Evolutionary conservation across 2,797 vertebrate genomes (phyloP).

Genomic region (Galaxias olidus): DNA sequence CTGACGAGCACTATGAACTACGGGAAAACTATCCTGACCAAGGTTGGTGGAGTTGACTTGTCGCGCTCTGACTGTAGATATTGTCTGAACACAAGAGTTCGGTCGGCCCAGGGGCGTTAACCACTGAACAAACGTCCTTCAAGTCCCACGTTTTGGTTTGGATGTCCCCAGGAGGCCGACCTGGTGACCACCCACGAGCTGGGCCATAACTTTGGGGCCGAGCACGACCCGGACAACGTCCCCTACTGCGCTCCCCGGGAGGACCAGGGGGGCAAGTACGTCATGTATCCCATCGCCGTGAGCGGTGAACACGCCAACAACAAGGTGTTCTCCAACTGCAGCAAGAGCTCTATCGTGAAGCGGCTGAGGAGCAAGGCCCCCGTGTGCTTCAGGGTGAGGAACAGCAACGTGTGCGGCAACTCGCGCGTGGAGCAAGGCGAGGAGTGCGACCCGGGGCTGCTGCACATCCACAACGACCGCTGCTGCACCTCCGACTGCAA

Average conservation of each 20-base stretch:
- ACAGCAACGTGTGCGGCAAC: conserved; percentile 93
- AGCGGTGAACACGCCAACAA: conserved; percentile 97
- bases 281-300: conserved; percentile 98
- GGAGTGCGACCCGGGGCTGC: conserved; percentile 90
- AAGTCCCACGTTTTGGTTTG: background rate
- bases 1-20: conserved; percentile 98
- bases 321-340: conserved; percentile 97
- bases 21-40: conserved; percentile 97
- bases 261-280: conserved; percentile 92
- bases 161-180: conserved; percentile 86
- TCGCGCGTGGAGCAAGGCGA: conserved; percentile 93
- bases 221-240: conserved; percentile 91
- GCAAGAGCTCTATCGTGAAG: conserved; percentile 88
- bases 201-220: conserved; percentile 95
- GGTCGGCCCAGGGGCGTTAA: too few species aligned
- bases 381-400: conserved; percentile 87
- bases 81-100: too few species aligned
- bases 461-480: conserved; percentile 82
- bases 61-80: background rate
- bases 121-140: background rate
- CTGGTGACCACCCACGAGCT: conserved; percentile 95
- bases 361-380: conserved; percentile 84
- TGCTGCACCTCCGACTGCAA: conserved; percentile 87
- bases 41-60: conserved; percentile 68
- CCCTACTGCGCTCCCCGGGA: conserved; percentile 87